Evolutionary conservation across 1,140 invertebrate genomes (phyloP).

Genomic region (Formica exsecta): DNA sequence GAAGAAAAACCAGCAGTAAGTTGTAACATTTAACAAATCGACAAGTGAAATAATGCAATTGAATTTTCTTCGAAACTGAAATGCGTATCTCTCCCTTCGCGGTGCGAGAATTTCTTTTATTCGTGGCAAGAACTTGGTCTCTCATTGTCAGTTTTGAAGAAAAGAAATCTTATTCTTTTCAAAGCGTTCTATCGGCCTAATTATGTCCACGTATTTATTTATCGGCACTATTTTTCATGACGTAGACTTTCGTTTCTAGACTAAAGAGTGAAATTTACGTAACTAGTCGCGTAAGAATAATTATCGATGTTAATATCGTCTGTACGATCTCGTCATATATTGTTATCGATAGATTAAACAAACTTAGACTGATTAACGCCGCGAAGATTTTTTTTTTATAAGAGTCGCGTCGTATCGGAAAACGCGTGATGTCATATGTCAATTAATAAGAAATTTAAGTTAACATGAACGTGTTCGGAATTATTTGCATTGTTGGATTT

Average conservation of each 20-base stretch:
- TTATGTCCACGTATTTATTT: background rate
- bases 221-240: background rate
- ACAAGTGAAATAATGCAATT: background rate
- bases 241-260: conserved; percentile 8
- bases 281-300: background rate
- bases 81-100: background rate
- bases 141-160: background rate
- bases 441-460: conserved; percentile 46
- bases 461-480: background rate
- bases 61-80: background rate
- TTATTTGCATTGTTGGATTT: conserved; percentile 7
- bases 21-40: background rate
- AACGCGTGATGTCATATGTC: conserved; percentile 22
- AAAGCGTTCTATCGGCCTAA: background rate
- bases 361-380: conserved; percentile 48
- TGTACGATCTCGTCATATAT: background rate
- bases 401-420: background rate
- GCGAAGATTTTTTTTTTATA: conserved; percentile 16
- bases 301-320: conserved; percentile 11
- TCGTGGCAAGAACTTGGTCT: background rate
- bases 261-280: conserved; percentile 13
- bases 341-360: conserved; percentile 27
- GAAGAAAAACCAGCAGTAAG: background rate
- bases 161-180: background rate
- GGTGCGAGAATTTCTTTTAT: conserved; percentile 16